A percentile compares a stretch with the other conserved stretches of the same genome.
These are phyloP conservation scores for Yponomeuta plumbellus DNA, from an alignment of 2,888 invertebrate genomes.

Conservation along the genomic window DNA sequence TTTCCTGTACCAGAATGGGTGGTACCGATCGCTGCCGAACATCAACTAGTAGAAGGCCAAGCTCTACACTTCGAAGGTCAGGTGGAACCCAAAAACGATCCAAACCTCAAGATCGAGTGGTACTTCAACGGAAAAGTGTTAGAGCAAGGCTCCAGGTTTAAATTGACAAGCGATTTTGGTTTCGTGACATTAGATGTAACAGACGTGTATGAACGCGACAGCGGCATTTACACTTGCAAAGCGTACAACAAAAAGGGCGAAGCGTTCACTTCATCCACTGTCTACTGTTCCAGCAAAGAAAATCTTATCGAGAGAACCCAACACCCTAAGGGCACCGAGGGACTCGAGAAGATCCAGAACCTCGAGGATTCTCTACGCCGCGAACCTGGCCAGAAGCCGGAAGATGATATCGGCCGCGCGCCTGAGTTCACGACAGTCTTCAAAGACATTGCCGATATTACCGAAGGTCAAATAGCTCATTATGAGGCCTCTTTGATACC, in stretches of 20 bases:
- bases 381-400: conserved; percentile 80
- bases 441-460: conserved; percentile 86
- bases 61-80: conserved; percentile 94
- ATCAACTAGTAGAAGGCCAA: conserved; percentile 87
- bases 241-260: conserved; percentile 92
- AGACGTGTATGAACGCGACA: conserved; percentile 94
- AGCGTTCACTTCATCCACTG: conserved; percentile 93
- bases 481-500: conserved; percentile 98
- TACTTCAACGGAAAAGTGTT: conserved; percentile 93
- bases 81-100: conserved; percentile 95
- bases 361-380: conserved; percentile 90
- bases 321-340: conserved; percentile 96
- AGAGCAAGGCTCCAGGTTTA: conserved; percentile 92
- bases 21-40: conserved; percentile 87
- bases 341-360: conserved; percentile 92
- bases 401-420: conserved; percentile 87
- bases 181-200: conserved; percentile 95
- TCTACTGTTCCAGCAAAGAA: conserved; percentile 88
- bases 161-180: conserved; percentile 96
- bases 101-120: conserved; percentile 94
- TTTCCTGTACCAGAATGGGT: conserved; percentile 92
- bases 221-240: conserved; percentile 95
- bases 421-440: conserved; percentile 93
- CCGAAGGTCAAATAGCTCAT: conserved; percentile 97
- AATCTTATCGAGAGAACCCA: conserved; percentile 91